These are phyloP conservation scores for Andrena praecox DNA, from an alignment of 2,888 invertebrate genomes.

Conservation along the genomic window DNA sequence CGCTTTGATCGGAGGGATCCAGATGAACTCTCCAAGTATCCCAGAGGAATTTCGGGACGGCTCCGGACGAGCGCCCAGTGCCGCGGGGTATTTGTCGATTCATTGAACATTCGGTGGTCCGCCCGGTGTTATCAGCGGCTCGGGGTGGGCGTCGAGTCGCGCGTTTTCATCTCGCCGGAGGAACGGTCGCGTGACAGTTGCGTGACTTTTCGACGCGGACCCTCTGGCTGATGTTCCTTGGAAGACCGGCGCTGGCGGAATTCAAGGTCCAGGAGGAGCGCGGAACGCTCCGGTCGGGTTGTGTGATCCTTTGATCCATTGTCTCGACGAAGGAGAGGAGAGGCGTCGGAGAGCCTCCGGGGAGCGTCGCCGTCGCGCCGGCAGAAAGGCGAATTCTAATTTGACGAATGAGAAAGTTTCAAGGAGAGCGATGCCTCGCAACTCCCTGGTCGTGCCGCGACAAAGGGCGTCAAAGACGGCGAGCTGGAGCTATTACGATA, in stretches of 20 bases:
- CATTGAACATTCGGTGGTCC: too few relatives aligned
- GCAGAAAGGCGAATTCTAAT: conserved; percentile 79
- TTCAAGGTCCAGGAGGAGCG: conserved; percentile 61
- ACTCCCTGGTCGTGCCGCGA: conserved; percentile 56
- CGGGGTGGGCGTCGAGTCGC: not conserved
- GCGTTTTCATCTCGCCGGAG: conserved; percentile 10
- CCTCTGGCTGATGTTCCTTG: conserved; percentile 48
- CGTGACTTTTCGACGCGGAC: conserved; percentile 27
- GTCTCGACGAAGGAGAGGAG: conserved; percentile 73
- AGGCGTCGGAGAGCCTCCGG: conserved; percentile 67
- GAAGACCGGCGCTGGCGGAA: conserved; percentile 47
- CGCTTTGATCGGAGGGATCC: conserved; percentile 21
- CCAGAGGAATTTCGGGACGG: too few relatives aligned
- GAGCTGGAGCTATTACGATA: conserved; percentile 67
- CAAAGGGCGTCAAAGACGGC: conserved; percentile 71
- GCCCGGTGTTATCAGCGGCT: too few relatives aligned
- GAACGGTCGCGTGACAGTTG: conserved; percentile 31
- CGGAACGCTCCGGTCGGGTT: conserved; percentile 25
- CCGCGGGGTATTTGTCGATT: too few relatives aligned
- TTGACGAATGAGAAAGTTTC: conserved; percentile 83
- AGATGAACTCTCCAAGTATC: too few relatives aligned
- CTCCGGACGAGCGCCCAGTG: too few relatives aligned
- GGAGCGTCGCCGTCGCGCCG: conserved; percentile 72
- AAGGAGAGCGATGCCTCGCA: conserved; percentile 70
- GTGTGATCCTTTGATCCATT: conserved; percentile 80